Base-by-base conservation (phyloP, 2,797 vertebrate species). In the Echiichthys vipera region DNA sequence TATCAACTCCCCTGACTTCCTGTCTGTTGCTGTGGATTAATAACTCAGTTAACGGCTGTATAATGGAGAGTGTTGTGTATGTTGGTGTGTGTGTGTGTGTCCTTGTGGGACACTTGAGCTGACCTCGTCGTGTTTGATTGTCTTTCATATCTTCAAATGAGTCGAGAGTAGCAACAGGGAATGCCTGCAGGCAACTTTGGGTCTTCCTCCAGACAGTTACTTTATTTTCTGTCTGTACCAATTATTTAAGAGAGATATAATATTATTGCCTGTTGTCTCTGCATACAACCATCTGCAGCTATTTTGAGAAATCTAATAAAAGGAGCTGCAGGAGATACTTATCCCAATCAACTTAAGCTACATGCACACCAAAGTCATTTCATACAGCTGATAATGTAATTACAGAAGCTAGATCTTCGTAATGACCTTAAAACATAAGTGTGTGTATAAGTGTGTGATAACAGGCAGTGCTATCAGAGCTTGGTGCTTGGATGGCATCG, bases 1-100 rank as follows among this genome's bases (percentile, higher is more conserved):
- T 56, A 88, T 87, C 77, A 69, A 66, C 83, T 84, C 78, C 61
- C 72, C 20, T 12, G 58, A 67, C 69, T 73, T 82, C 62, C 43
- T 51, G 61, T 47, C 55, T 81, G 72, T 47, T 81, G 53, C 67
- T 69, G 64, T 30, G 67, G 39, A 62, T 81, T 75, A 39, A 87
- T 70, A 64, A 37, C 10, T 73, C 46, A 34, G 12, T 77, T 37
- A 22, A 61, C 34, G 30, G 39, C 27, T 62, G 50, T 27, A 20
- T 59, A 29, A 54, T 37, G 40, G 25, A 58, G 59, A 54, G 55
- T 18, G 58, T 40, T 27, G 43, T 34, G 45, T 71, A 74, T 71
- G 55, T 50, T 55, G 39, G 56, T 1, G 4, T 27, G 9, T 49
- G 37, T 32, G 56, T 1, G 4, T 27, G 9, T 49, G 37, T 32